Evolutionary conservation across 2,888 invertebrate genomes (phyloP).

Genomic region (Agapostemon virescens): DNA sequence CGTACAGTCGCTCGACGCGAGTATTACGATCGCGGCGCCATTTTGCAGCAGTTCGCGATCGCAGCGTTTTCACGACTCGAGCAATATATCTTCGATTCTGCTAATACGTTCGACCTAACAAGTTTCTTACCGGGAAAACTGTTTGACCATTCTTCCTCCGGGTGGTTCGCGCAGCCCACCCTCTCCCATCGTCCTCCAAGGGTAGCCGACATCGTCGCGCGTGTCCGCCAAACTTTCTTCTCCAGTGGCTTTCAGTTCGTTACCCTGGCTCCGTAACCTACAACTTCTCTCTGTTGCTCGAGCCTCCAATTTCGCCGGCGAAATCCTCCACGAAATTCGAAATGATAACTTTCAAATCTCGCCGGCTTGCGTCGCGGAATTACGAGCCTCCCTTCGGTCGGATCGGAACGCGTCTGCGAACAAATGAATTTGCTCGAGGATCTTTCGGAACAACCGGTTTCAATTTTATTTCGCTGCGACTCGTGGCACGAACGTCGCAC

Average conservation of each 20-base stretch:
- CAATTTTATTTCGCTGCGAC: too few relatives aligned
- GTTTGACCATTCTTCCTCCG: constrained; percentile 54
- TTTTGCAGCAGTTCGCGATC: constrained; percentile 28
- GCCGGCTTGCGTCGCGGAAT: background rate
- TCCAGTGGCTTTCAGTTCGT: constrained; percentile 55
- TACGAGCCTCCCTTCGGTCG: background rate
- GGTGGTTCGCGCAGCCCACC: constrained; percentile 6
- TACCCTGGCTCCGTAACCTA: background rate
- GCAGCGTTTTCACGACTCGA: constrained; percentile 16
- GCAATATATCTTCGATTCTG: constrained; percentile 60
- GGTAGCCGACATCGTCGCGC: constrained; percentile 30
- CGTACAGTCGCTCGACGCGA: background rate
- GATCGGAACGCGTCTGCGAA: background rate
- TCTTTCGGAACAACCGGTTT: too few relatives aligned
- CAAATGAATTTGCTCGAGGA: background rate
- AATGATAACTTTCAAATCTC: background rate
- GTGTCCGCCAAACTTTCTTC: constrained; percentile 39
- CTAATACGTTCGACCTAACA: constrained; percentile 66
- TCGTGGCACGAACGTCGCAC: too few relatives aligned
- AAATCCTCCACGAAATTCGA: background rate
- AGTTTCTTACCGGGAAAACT: constrained; percentile 61
- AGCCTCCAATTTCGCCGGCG: background rate
- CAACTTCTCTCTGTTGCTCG: background rate
- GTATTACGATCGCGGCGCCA: constrained; percentile 35
- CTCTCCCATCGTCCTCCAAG: background rate